A percentile compares a stretch with the other conserved stretches of the same genome.
These are phyloP conservation scores for Vulpes vulpes DNA, from an alignment of 2,113 vertebrate genomes.

Conservation along the genomic window DNA sequence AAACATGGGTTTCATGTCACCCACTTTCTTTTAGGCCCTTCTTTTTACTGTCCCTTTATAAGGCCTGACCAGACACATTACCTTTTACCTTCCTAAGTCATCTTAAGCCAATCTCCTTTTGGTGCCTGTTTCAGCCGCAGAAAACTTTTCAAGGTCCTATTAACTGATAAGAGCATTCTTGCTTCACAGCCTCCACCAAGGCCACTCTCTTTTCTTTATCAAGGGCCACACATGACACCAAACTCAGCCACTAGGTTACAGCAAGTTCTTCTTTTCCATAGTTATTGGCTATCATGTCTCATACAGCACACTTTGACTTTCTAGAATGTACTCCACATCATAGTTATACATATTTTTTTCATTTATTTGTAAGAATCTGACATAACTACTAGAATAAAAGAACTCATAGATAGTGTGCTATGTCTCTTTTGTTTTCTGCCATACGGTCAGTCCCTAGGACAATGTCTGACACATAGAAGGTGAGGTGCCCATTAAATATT, in stretches of 20 bases:
- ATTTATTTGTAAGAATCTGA: not conserved
- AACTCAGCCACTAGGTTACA: not conserved
- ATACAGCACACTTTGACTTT: not conserved
- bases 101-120: not conserved
- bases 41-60: not conserved
- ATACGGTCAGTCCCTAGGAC: not conserved
- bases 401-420: not conserved
- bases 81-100: not conserved
- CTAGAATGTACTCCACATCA: not conserved
- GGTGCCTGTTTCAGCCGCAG: not conserved
- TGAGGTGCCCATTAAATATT: not conserved
- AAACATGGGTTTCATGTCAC: not conserved
- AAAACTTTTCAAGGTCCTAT: not conserved
- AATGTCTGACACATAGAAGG: not conserved
- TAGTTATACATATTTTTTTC: not conserved
- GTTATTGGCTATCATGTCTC: not conserved
- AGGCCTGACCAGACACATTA: not conserved
- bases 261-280: not conserved
- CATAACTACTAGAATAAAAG: not conserved
- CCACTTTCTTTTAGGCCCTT: not conserved
- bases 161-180: not conserved
- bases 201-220: not conserved
- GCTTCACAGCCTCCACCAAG: not conserved
- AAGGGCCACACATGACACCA: fast-evolving
- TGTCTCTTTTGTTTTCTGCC: not conserved